phyloP scores from a whole-genome alignment of 1,140 invertebrate species.

The Drosophila sp. region DNA sequence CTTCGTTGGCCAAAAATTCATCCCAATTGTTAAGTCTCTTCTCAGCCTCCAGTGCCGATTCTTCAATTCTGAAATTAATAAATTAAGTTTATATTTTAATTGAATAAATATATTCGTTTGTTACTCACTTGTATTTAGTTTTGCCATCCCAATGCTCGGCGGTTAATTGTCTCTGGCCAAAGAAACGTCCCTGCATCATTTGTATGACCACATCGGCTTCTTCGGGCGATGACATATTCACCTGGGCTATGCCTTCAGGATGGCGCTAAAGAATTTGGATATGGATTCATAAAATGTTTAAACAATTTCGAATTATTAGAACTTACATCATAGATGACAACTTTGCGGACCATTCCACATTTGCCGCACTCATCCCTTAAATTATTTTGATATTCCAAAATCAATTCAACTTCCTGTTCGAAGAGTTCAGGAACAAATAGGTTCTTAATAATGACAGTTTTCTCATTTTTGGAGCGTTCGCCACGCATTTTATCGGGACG shows the following conservation, averaged over 20 bases:
- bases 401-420: slow-evolving; percentile 93
- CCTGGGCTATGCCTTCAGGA: slow-evolving; percentile 96
- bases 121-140: slow-evolving; percentile 92
- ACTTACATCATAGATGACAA: slow-evolving; percentile 96
- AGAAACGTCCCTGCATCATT: slow-evolving; percentile 96
- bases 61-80: slow-evolving; percentile 86
- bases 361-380: slow-evolving; percentile 94
- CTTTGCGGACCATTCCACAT: slow-evolving; percentile 96
- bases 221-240: slow-evolving; percentile 95
- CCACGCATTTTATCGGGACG: slow-evolving; percentile 94
- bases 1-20: slow-evolving; percentile 87
- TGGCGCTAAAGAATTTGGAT: slow-evolving; percentile 86
- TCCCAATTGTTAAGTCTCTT: slow-evolving; percentile 94
- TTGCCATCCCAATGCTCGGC: slow-evolving; percentile 98
- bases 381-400: slow-evolving; percentile 96
- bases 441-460: slow-evolving; percentile 96
- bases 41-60: slow-evolving; percentile 94
- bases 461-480: slow-evolving; percentile 93
- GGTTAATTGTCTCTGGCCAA: slow-evolving; percentile 91
- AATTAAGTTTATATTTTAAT: neutral
- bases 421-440: slow-evolving; percentile 96
- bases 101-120: neutral
- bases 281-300: neutral
- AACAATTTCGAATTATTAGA: neutral
- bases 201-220: slow-evolving; percentile 95